Base-by-base conservation (phyloP, 64 coral and sea anemone genomes). In the Porites lutea region DNA sequence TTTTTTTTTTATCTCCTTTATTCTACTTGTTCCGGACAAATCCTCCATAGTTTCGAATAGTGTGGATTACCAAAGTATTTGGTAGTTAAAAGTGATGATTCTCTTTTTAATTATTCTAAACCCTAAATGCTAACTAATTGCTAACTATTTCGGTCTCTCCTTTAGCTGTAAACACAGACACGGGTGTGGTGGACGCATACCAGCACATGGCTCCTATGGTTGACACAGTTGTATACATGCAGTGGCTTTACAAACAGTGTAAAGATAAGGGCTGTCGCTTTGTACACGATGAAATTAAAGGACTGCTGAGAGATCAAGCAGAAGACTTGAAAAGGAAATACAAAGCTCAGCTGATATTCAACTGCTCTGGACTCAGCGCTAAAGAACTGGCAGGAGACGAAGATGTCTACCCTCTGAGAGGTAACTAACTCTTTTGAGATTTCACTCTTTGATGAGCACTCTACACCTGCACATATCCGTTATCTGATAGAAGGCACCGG, bases 201-300 rank as follows among this genome's bases (percentile, higher is more conserved):
- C 77, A 54, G 57, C 88, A 90, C 63, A 67, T 80, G 88, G 76
- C 88, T 43, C 88, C 88, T 15, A 90, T 90, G 88, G 67, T 90
- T 81, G 88, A 90, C 63, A 57, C 75, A 37, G 88, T 80, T 22
- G 55, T 78, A 9, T 90, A 90, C 65, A 81, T 90, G 88, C 88
- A 90, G 77, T 90, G 88, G 88, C 77, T 90, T 70, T 90, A 90
- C 75, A 90, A 90, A 90, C 88, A 90, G 88, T 77, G 72, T 61
- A 54, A 71, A 76, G 74, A 75, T 20, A 89, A 89, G 49, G 87
- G 87, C 59, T 75, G 72, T 75, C 87, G 87, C 16, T 75, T 89
- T 52, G 87, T 89, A 47, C 72, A 77, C 46, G 54, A 66, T 61
- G 72, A 89, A 52, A 89, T 89, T 49, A 58, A 89, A 58, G 87